These are phyloP conservation scores for Halesus radiatus DNA, from an alignment of 1,140 invertebrate genomes.

Conservation along the genomic window DNA sequence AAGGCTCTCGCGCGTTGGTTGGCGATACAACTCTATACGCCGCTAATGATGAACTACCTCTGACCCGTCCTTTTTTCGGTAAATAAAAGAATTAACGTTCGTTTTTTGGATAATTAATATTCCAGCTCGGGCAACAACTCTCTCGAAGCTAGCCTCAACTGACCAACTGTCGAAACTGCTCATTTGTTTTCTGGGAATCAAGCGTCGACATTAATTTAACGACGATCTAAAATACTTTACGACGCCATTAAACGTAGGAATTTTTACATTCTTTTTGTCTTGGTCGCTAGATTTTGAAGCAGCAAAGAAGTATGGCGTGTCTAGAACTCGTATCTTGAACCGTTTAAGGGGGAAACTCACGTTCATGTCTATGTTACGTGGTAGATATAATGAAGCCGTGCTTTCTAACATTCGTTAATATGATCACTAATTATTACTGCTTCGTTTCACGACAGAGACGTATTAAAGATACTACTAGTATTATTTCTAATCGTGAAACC, in stretches of 20 bases:
- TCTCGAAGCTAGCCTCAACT: background rate
- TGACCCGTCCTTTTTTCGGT: slow-evolving; percentile 1
- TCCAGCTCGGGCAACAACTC: background rate
- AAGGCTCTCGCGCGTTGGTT: too few species aligned
- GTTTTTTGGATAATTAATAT: background rate
- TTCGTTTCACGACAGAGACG: too few species aligned
- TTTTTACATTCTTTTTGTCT: background rate
- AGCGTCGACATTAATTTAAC: slow-evolving; percentile 33
- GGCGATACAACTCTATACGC: background rate
- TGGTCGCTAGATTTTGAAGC: slow-evolving; percentile 8
- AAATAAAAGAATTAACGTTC: background rate
- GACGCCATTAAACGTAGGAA: slow-evolving; percentile 1
- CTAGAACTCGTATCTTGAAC: too few species aligned
- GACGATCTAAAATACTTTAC: slow-evolving; percentile 23
- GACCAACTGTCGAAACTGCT: background rate
- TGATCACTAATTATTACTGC: too few species aligned
- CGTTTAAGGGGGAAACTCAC: too few species aligned
- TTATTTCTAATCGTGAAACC: too few species aligned
- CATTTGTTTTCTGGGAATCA: slow-evolving; percentile 34
- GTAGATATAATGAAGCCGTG: too few species aligned
- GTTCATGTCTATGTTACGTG: too few species aligned
- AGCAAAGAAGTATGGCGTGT: too few species aligned
- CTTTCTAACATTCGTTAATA: too few species aligned
- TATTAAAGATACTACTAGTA: too few species aligned
- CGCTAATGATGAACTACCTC: slow-evolving; percentile 16